phyloP scores from a whole-genome alignment of 2,888 invertebrate genomes.

The Epinotia ramella region DNA sequence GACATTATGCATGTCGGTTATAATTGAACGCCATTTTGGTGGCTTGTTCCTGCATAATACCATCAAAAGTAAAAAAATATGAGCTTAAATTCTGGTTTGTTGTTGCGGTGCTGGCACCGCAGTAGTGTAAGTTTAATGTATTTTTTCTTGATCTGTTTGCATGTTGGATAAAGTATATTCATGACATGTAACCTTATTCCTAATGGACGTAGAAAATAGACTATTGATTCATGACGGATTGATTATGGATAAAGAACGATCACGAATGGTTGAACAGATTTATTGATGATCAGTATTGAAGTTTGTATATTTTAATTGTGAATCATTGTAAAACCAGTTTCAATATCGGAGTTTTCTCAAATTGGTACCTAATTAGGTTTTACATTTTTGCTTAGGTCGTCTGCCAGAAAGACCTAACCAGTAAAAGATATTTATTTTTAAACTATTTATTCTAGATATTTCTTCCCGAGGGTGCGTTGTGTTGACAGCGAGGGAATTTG shows the following conservation, averaged over 20 bases:
- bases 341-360: not conserved
- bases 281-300: not conserved
- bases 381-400: not conserved
- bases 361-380: not conserved
- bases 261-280: not conserved
- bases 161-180: constrained; percentile 35
- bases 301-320: not conserved
- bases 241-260: not conserved
- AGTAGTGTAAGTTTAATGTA: constrained; percentile 50
- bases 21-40: not conserved
- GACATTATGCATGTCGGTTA: not conserved
- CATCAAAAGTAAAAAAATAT: not conserved
- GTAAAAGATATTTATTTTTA: constrained; percentile 19
- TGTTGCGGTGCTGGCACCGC: constrained; percentile 62
- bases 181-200: constrained; percentile 42
- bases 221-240: constrained; percentile 21
- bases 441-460: constrained; percentile 39
- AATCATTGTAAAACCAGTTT: not conserved
- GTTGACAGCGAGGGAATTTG: too few relatives aligned
- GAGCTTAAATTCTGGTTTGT: constrained; percentile 30
- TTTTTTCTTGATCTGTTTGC: constrained; percentile 47
- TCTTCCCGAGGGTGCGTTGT: too few relatives aligned
- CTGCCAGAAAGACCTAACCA: constrained; percentile 5
- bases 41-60: constrained; percentile 7
- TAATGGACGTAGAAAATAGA: constrained; percentile 21